phyloP scores from a whole-genome alignment of 2,113 vertebrate species.

The Myotis lucifugus region DNA sequence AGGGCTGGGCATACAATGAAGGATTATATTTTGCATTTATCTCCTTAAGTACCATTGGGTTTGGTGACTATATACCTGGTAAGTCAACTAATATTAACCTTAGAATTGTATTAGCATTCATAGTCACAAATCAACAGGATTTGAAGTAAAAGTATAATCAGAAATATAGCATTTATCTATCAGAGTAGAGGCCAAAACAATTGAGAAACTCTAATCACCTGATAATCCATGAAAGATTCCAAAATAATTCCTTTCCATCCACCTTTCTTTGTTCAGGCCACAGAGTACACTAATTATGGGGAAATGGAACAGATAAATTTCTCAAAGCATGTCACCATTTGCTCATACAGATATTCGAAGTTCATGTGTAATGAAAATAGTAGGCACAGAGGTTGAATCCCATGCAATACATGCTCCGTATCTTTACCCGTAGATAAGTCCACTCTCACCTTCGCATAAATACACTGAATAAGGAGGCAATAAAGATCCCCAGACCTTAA shows the following conservation, averaged over 20 bases:
- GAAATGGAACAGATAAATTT: neutral
- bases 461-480: neutral
- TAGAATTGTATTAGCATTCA: neutral
- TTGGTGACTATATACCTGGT: constrained; percentile 85
- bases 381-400: neutral
- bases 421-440: neutral
- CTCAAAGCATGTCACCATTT: neutral
- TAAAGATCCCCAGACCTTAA: neutral
- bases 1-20: constrained; percentile 83
- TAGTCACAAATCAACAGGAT: neutral
- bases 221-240: neutral
- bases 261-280: neutral
- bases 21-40: constrained; percentile 86
- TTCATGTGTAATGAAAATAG: neutral
- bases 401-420: neutral
- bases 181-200: neutral
- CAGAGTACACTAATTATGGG: neutral
- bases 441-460: neutral
- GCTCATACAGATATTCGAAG: neutral
- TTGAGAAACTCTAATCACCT: neutral
- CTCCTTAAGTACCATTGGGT: constrained; percentile 86
- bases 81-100: constrained; percentile 51
- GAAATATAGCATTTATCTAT: neutral
- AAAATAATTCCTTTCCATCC: neutral
- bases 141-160: neutral